Evolutionary conservation across 2,113 vertebrate species (phyloP).

Genomic region (Sciurus niger): DNA sequence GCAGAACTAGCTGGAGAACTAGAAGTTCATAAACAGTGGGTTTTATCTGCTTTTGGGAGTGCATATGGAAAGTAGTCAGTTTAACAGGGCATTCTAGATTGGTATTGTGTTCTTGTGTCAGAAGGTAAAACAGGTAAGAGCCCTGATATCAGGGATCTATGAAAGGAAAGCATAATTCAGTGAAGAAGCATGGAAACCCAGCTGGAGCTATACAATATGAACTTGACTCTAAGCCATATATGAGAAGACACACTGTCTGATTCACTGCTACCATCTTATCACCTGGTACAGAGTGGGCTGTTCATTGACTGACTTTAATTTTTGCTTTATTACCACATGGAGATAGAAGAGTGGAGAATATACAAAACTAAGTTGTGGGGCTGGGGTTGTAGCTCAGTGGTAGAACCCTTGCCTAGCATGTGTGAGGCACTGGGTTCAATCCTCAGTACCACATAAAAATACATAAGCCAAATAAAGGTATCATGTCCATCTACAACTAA

Average conservation of each 20-base stretch:
- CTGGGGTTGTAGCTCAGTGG: too few relatives aligned
- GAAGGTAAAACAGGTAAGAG: background rate
- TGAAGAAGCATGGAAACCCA: background rate
- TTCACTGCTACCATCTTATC: background rate
- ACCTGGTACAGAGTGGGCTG: background rate
- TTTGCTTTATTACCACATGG: background rate
- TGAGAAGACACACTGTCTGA: background rate
- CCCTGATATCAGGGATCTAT: background rate
- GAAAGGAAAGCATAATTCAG: background rate
- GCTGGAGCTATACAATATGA: background rate
- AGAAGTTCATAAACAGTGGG: background rate
- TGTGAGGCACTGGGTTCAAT: too few relatives aligned
- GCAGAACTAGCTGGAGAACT: background rate
- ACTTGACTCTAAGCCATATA: background rate
- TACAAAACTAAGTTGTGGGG: background rate
- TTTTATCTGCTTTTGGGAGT: background rate
- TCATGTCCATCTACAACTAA: too few relatives aligned
- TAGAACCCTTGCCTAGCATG: too few relatives aligned
- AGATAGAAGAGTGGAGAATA: background rate
- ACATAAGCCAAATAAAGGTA: too few relatives aligned
- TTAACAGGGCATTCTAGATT: background rate
- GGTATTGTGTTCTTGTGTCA: background rate
- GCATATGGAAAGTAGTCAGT: background rate
- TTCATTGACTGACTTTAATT: background rate
- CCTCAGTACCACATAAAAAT: too few relatives aligned